A percentile compares a stretch with the other conserved stretches of the same genome.
Conservation (phyloP, 2,113 vertebrate species). For the Melozone crissalis region DNA sequence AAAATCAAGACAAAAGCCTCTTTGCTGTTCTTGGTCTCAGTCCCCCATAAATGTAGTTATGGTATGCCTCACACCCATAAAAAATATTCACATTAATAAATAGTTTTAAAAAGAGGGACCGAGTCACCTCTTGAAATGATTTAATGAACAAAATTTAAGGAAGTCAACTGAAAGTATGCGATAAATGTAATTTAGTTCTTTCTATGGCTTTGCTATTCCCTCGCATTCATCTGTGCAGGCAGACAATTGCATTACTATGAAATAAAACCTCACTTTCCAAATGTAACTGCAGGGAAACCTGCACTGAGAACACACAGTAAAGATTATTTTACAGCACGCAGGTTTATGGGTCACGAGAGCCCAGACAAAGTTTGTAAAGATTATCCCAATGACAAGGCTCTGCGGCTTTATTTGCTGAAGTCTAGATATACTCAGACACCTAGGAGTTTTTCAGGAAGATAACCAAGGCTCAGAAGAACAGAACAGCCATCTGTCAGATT, state of each 20-base stretch:
- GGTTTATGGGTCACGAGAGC: neutral
- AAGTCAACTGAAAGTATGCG: neutral
- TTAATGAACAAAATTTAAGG: conserved; percentile 8
- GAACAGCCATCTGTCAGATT: conserved; percentile 22
- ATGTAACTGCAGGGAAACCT: neutral
- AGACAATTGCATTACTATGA: neutral
- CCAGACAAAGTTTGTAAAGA: neutral
- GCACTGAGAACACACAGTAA: neutral
- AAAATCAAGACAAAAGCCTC: neutral
- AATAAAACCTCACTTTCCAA: neutral
- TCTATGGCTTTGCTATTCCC: neutral
- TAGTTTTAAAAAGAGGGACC: neutral
- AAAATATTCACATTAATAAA: neutral
- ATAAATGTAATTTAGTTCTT: conserved; percentile 2
- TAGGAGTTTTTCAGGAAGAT: neutral
- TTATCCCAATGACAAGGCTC: neutral
- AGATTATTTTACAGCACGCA: neutral
- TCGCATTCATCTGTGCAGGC: neutral
- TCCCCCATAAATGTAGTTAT: neutral
- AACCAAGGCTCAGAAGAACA: conserved; percentile 11
- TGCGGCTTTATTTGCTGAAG: conserved; percentile 13
- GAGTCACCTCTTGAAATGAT: neutral
- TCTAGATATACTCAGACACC: neutral
- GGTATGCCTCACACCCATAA: neutral
- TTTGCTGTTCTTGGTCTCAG: neutral